Base-by-base conservation (phyloP, 2,888 invertebrate species). In the Thereva nobilitata region DNA sequence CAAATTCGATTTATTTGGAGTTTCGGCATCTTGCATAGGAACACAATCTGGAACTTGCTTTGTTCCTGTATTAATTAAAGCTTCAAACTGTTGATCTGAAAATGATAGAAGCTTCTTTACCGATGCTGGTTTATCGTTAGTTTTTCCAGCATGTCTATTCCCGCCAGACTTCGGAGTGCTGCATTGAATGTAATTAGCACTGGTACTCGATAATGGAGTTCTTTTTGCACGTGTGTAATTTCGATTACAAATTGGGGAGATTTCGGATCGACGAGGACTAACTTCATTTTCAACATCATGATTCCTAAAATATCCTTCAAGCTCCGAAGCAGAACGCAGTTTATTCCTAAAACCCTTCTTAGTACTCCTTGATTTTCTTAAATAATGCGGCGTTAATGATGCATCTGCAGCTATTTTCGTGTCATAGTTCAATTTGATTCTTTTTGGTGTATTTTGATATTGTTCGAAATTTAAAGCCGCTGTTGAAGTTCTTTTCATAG, bases 371-470 rank as follows among this genome's bases (percentile, higher is more conserved):
- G 64, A n/a, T 40, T 42, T 56, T 38, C 37, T 59, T 9, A 10
- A 52, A 40, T n/a, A 23, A 6, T 34, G 37, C 6, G 64, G 57
- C 3, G 63, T 52, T 5, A 34, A 12, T 4, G 23, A 34, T 2
- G 50, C 4, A 5, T 5, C 44, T 38, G 37, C 10, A 23, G 12
- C 49, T 6, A 5, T 12, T 38, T 35, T 41, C 5, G 5, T 9
- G 12, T 59, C 59, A 52, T 6, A 23, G 2, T 52, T 5, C 12
- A 37, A 5, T 9, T 54, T 53, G 2, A 47, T 12, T 38, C 67
- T 70, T 54, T 70, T 68, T 23, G 68, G 70, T 54, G 68, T 70
- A 45, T 50, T 70, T 53, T 70, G 65, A 57, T 68, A 65, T 47
- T 68, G 57, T 10, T 68, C 61, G 45, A 70, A 66, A 49, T 56